A percentile compares a stretch with the other conserved stretches of the same genome.
Evolutionary conservation across 2,113 vertebrate genomes (phyloP).

Genomic region (Aleadryas rufinucha): DNA sequence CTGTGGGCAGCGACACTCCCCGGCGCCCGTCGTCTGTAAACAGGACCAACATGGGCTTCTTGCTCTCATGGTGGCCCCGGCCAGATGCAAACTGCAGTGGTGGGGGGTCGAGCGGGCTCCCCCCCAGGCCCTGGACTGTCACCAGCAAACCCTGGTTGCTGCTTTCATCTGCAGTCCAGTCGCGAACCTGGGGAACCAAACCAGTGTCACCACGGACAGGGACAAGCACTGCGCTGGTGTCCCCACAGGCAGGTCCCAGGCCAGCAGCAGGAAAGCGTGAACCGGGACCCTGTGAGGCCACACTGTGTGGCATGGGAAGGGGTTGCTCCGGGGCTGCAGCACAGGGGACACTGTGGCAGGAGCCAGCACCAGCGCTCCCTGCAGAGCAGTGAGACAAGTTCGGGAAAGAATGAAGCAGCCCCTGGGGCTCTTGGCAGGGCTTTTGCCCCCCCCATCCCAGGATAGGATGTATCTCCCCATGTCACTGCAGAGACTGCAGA

Average conservation of each 20-base stretch:
- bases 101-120: constrained; percentile 59
- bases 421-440: rapidly evolving
- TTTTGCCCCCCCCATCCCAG: background rate
- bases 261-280: rapidly evolving
- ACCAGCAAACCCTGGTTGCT: constrained; percentile 83
- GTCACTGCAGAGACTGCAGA: background rate
- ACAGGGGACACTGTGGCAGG: rapidly evolving
- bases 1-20: constrained; percentile 27
- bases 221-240: rapidly evolving
- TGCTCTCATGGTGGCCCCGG: constrained; percentile 83
- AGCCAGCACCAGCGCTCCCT: rapidly evolving
- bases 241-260: background rate
- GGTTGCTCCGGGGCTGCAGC: rapidly evolving
- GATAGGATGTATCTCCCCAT: background rate
- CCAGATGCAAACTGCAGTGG: constrained; percentile 78
- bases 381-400: background rate
- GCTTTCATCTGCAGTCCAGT: constrained; percentile 79
- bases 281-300: rapidly evolving
- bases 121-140: constrained; percentile 66
- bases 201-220: rapidly evolving
- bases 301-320: rapidly evolving
- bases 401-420: background rate
- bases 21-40: constrained; percentile 86
- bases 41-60: constrained; percentile 89
- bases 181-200: constrained; percentile 73